Evolutionary conservation across 2,113 vertebrate species (phyloP).

Genomic region (Erythrolamprus reginae): DNA sequence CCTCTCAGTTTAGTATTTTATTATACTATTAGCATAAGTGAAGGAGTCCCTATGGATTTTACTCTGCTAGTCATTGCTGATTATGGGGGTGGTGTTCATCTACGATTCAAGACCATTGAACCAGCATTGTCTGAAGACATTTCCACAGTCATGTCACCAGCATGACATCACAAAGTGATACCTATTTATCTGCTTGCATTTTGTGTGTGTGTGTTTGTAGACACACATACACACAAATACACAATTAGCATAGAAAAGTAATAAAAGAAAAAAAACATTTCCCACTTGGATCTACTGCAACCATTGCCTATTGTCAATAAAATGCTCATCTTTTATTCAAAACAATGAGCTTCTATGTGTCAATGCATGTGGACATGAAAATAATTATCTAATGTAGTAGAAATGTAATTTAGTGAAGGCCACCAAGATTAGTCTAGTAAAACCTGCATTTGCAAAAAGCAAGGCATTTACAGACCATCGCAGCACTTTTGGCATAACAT

Average conservation of each 20-base stretch:
- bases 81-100: too few relatives aligned
- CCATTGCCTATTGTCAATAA: neutral
- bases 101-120: too few relatives aligned
- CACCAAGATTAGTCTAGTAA: neutral
- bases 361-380: neutral
- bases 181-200: too few relatives aligned
- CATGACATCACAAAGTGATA: too few relatives aligned
- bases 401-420: neutral
- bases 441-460: neutral
- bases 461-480: neutral
- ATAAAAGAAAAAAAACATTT: neutral
- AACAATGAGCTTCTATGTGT: neutral
- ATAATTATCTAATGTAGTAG: conserved; percentile 11
- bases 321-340: neutral
- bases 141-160: too few relatives aligned
- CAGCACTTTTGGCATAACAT: neutral
- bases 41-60: too few relatives aligned
- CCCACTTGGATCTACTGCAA: neutral
- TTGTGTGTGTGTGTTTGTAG: too few relatives aligned
- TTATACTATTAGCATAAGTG: neutral
- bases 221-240: too few relatives aligned
- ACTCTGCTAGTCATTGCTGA: too few relatives aligned
- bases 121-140: too few relatives aligned
- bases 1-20: neutral
- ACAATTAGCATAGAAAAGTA: neutral